Evolutionary conservation across 2,888 invertebrate species (phyloP).

Genomic region (Ecdyonurus torrentis): DNA sequence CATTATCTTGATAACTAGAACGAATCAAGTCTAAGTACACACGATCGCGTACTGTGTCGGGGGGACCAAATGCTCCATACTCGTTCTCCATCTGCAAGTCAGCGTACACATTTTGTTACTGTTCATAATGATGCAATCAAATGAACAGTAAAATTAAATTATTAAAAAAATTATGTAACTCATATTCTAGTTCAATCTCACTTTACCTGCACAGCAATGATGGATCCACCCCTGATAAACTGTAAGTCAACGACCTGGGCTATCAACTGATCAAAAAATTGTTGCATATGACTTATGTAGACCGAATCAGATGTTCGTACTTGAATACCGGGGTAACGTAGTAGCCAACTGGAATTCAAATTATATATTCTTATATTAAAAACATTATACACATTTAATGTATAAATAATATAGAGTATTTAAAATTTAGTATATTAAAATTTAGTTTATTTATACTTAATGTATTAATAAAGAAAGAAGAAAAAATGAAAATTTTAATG

Average conservation of each 20-base stretch:
- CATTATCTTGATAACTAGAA: slow-evolving; percentile 22
- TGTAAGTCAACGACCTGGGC: slow-evolving; percentile 27
- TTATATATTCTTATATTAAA: no score
- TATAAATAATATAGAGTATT: no score
- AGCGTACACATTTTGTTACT: no score
- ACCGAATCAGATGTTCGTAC: slow-evolving; percentile 24
- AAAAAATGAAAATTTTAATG: no score
- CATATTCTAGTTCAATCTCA: no score
- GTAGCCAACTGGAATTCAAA: slow-evolving; percentile 32
- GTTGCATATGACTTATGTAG: slow-evolving; percentile 12
- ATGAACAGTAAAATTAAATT: no score
- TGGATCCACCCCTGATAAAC: slow-evolving; percentile 30
- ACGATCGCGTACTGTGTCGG: neutral
- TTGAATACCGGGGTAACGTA: slow-evolving; percentile 32
- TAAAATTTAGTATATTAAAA: no score
- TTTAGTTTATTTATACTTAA: no score
- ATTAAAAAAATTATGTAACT: no score
- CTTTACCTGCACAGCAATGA: slow-evolving; percentile 28
- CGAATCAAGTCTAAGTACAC: slow-evolving; percentile 6
- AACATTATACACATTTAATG: no score
- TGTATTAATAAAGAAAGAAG: no score
- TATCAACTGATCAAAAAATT: slow-evolving; percentile 26
- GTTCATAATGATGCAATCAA: no score
- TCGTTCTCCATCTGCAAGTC: slow-evolving; percentile 9
- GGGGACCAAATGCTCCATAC: slow-evolving; percentile 7